phyloP scores from a whole-genome alignment of 2,888 invertebrate genomes.

The Axea sp. region DNA sequence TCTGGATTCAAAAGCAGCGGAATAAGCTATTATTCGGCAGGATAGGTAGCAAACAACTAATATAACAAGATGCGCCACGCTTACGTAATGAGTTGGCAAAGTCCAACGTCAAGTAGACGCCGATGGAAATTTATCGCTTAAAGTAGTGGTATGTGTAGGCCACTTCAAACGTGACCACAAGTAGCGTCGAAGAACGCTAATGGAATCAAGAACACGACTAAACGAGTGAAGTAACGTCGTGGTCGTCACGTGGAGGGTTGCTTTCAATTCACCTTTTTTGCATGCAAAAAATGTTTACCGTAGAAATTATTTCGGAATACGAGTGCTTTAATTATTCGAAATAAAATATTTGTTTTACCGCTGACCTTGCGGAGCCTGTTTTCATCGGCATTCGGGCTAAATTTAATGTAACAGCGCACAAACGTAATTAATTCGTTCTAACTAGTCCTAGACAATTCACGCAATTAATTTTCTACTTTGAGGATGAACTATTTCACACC shows the following conservation, averaged over 20 bases:
- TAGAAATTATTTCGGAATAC: constrained; percentile 10
- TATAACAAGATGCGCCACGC: constrained; percentile 60
- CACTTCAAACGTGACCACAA: constrained; percentile 61
- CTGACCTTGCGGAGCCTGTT: too few species aligned
- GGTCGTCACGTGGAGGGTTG: constrained; percentile 1
- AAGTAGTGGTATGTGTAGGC: constrained; percentile 53
- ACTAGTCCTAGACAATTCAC: too few species aligned
- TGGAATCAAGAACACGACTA: constrained; percentile 50
- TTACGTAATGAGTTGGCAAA: constrained; percentile 62
- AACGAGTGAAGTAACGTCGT: constrained; percentile 14
- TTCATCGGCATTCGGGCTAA: too few species aligned
- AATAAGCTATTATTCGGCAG: constrained; percentile 60
- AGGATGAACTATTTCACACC: too few species aligned
- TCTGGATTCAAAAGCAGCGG: constrained; percentile 51
- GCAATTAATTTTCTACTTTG: too few species aligned
- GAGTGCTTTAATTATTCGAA: constrained; percentile 6
- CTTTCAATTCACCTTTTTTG: constrained; percentile 4
- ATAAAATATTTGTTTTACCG: constrained; percentile 14
- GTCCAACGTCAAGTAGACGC: constrained; percentile 60
- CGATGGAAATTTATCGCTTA: constrained; percentile 58
- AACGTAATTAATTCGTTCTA: too few species aligned
- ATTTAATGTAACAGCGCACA: too few species aligned
- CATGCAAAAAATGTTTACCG: constrained; percentile 22
- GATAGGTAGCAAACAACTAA: constrained; percentile 61
- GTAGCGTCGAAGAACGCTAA: constrained; percentile 43